phyloP scores from a whole-genome alignment of 2,113 vertebrate genomes.

The Arizona elegans region DNA sequence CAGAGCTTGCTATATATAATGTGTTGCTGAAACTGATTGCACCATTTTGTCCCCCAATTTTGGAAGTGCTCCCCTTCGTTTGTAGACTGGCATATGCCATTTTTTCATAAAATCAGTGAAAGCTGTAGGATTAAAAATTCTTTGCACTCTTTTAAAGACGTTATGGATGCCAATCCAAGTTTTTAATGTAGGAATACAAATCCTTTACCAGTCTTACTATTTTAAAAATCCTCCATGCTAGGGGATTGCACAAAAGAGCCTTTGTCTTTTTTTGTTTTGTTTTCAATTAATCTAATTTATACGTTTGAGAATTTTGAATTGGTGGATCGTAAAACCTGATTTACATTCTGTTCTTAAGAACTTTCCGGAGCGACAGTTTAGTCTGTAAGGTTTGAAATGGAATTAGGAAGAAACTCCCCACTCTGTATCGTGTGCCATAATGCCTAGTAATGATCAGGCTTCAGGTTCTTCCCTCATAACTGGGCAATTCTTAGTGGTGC shows the following conservation, averaged over 20 bases:
- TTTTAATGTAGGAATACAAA: constrained; percentile 71
- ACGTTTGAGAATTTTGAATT: constrained; percentile 65
- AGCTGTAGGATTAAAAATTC: accelerated
- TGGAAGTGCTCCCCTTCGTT: not conserved
- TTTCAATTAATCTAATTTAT: constrained; percentile 66
- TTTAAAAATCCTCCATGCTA: constrained; percentile 69
- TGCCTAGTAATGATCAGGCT: not conserved
- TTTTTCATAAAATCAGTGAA: not conserved
- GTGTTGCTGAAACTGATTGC: not conserved
- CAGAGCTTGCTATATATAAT: not conserved
- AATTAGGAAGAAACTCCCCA: constrained; percentile 55
- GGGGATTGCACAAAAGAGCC: constrained; percentile 58
- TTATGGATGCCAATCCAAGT: constrained; percentile 62
- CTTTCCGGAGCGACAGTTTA: constrained; percentile 34
- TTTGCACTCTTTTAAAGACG: constrained; percentile 45
- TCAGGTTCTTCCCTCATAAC: not conserved
- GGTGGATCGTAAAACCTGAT: constrained; percentile 60
- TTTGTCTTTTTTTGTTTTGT: constrained; percentile 59
- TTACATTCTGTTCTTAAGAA: constrained; percentile 53
- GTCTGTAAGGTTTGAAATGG: not conserved
- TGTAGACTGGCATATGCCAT: not conserved
- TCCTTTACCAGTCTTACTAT: constrained; percentile 71
- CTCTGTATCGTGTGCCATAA: not conserved
- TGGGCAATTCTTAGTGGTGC: not conserved
- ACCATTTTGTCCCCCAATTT: not conserved